A percentile compares a stretch with the other conserved stretches of the same genome.
These are phyloP conservation scores for Pipistrellus kuhlii DNA, from an alignment of 2,797 vertebrate genomes.

Conservation along the genomic window DNA sequence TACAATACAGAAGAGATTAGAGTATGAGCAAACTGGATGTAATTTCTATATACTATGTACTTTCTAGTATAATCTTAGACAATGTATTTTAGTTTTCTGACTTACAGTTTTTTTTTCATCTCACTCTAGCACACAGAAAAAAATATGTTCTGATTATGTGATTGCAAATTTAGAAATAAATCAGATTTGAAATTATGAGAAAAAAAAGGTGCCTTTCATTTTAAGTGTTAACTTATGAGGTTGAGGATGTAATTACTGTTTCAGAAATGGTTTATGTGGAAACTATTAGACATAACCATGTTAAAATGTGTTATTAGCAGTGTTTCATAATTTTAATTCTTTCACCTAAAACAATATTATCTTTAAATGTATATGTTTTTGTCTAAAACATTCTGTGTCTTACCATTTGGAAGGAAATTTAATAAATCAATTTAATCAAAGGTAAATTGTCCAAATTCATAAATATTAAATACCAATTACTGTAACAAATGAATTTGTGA, in stretches of 20 bases:
- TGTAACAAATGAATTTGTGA: not conserved
- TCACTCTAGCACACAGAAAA: not conserved
- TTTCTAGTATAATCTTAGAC: not conserved
- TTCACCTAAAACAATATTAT: not conserved
- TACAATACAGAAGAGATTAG: not conserved
- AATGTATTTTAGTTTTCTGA: not conserved
- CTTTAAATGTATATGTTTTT: not conserved
- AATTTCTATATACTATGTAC: not conserved
- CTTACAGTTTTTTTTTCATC: not conserved
- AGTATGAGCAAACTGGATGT: not conserved
- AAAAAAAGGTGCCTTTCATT: not conserved
- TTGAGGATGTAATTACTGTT: not conserved
- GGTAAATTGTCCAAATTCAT: conserved; percentile 31
- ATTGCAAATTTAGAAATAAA: not conserved
- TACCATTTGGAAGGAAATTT: conserved; percentile 53
- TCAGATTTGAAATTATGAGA: not conserved
- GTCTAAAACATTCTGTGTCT: not conserved
- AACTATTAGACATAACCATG: not conserved
- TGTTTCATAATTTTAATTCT: not conserved
- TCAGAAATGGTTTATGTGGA: not conserved
- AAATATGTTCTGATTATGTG: not conserved
- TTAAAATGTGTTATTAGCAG: not conserved
- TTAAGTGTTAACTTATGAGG: not conserved
- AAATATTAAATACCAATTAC: conserved; percentile 54
- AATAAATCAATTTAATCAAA: conserved; percentile 49